Evolutionary conservation across 2,888 invertebrate species (phyloP).

Genomic region (Tholera decimalis): DNA sequence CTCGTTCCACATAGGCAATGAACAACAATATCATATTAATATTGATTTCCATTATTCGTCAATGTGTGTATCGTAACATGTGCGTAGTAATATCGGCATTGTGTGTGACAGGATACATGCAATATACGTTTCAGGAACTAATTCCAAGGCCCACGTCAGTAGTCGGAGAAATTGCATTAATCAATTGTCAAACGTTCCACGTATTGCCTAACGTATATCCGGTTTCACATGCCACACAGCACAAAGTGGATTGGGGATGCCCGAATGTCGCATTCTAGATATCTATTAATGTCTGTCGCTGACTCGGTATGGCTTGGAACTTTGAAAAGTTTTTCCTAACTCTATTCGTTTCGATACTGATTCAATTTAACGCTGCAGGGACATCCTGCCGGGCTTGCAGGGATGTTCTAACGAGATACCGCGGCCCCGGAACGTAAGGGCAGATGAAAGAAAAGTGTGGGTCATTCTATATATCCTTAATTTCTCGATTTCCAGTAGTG

Average conservation of each 20-base stretch:
- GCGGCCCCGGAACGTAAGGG: too few relatives aligned
- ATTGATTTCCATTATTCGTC: conserved; percentile 58
- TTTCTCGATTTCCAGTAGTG: conserved; percentile 49
- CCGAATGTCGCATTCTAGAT: conserved; percentile 61
- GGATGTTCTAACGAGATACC: too few relatives aligned
- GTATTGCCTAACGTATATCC: conserved; percentile 75
- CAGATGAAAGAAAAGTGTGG: too few relatives aligned
- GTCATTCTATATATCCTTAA: too few relatives aligned
- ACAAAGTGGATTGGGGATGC: conserved; percentile 74
- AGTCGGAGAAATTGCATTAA: conserved; percentile 87
- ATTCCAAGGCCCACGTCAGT: conserved; percentile 75
- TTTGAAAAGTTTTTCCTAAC: conserved; percentile 23
- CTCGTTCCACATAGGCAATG: conserved; percentile 2
- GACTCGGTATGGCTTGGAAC: conserved; percentile 9
- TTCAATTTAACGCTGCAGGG: background rate
- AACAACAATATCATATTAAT: conserved; percentile 42
- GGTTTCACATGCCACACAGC: conserved; percentile 74
- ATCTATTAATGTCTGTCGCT: conserved; percentile 42
- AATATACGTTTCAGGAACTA: conserved; percentile 70
- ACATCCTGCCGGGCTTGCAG: too few relatives aligned
- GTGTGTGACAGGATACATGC: conserved; percentile 57
- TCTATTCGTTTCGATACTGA: background rate
- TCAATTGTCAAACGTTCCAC: conserved; percentile 85
- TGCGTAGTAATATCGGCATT: conserved; percentile 37
- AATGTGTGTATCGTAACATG: conserved; percentile 36